Conservation (phyloP, 2,797 vertebrate genomes). For the Parambassis ranga region DNA sequence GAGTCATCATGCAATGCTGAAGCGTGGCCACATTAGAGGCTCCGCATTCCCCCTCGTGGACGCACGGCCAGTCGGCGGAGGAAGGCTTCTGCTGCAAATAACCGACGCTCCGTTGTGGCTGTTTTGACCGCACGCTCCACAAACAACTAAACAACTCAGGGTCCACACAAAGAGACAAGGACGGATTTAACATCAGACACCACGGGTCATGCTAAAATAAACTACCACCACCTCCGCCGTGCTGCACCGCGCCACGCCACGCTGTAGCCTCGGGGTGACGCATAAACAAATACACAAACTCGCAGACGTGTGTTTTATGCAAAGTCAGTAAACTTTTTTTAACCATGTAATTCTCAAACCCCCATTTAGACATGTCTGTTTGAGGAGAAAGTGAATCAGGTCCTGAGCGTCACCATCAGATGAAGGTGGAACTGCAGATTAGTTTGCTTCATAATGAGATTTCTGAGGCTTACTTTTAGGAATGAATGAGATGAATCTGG, state of each 20-base stretch:
- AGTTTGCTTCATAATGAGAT: no score
- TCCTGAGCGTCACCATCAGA: constrained; percentile 35
- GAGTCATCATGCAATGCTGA: constrained; percentile 71
- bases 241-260: constrained; percentile 27
- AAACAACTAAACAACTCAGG: constrained; percentile 54
- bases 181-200: constrained; percentile 64
- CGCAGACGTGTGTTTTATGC: constrained; percentile 54
- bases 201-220: constrained; percentile 66
- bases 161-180: constrained; percentile 38
- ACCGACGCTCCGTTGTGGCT: constrained; percentile 43
- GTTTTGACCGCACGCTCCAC: constrained; percentile 54
- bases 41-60: constrained; percentile 21
- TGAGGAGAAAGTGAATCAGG: constrained; percentile 57
- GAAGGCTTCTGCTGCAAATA: constrained; percentile 55
- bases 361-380: constrained; percentile 42
- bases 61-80: constrained; percentile 7
- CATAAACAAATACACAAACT: constrained; percentile 61
- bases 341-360: constrained; percentile 37
- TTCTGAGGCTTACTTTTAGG: no score
- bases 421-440: constrained; percentile 13
- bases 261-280: constrained; percentile 51
- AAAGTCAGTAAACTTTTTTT: constrained; percentile 48
- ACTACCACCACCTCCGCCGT: constrained; percentile 49
- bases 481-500: neutral
- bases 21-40: constrained; percentile 61